Base-by-base conservation (phyloP, 2,888 invertebrate genomes). In the Buathra laborator region DNA sequence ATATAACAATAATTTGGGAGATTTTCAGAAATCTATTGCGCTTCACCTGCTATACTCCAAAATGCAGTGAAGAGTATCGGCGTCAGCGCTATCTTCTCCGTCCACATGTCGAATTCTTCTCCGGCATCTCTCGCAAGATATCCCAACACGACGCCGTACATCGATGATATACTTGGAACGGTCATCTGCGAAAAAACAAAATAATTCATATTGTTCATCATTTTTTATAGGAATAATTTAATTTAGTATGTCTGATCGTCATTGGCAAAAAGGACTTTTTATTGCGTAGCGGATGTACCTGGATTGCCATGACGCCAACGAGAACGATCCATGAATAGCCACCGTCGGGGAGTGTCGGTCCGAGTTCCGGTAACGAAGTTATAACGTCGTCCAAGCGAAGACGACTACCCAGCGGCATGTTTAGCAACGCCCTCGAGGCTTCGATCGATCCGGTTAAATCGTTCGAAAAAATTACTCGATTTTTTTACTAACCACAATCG, bases 321-420 rank as follows among this genome's bases (percentile, higher is more conserved):
- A 96, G 95, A 87, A 96, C 95, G 68, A 96, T 89, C 96, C 96
- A 96, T 0, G 96, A 96, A 89, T 96, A 96, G 2, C 96, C 96
- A 0, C 96, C 96, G 89, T 96, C 96, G 1, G 96, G 96, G 68
- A 96, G 95, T 14, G 95, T 95, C 0, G 96, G 96, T 0, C 96
- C 96, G 71, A 96, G 94, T 92, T 96, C 96, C 1, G 96, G 96
- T 86, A 96, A 95, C 29, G 96, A 96, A 66, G 96, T 94, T 78
- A 96, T 94, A 4, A 96, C 94, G 76, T 95, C 94, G 89, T 96
- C 96, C 86, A 96, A 85, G 81, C 85, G 90, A 77, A 92, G 89
- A 76, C 90, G 91, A 64, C 80, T 87, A 79, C 84, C 83, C 59
- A 88, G 86, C 53, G 92, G 86, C 92, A 93, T 93, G 51, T 80